These are phyloP conservation scores for Psammodynastes pulverulentus DNA, from an alignment of 2,113 vertebrate species.

Conservation along the genomic window DNA sequence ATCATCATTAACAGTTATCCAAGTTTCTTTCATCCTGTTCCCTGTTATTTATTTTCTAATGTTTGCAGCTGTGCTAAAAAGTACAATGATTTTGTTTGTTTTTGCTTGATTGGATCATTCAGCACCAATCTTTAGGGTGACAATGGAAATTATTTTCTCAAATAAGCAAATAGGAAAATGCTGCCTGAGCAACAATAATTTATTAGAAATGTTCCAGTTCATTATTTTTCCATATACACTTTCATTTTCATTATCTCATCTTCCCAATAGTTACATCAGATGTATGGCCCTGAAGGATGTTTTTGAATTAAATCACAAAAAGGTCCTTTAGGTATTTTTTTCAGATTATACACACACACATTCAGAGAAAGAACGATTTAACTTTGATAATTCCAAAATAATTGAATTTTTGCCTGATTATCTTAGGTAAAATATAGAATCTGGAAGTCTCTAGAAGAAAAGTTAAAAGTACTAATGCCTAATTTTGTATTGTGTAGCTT, in stretches of 20 bases:
- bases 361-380: background rate
- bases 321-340: background rate
- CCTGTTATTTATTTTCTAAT: background rate
- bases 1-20: background rate
- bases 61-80: background rate
- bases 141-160: conserved; percentile 11
- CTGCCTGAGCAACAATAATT: background rate
- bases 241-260: background rate
- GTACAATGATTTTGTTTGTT: background rate
- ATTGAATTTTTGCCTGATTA: background rate
- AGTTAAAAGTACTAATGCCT: background rate
- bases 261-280: background rate
- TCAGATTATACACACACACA: background rate
- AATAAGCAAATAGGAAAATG: conserved; percentile 9
- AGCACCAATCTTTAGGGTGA: background rate
- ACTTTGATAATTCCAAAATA: background rate
- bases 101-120: conserved; percentile 3
- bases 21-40: background rate
- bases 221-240: conserved; percentile 17
- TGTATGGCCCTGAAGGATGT: background rate
- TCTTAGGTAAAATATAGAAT: background rate
- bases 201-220: conserved; percentile 22
- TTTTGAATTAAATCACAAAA: background rate
- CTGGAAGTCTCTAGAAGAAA: background rate
- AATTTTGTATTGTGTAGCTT: background rate